Percentiles rank a stretch among this genome's conserved stretches.
Evolutionary conservation across 2,888 invertebrate genomes (phyloP).

Genomic region (Glyphotaelius pellucidus): DNA sequence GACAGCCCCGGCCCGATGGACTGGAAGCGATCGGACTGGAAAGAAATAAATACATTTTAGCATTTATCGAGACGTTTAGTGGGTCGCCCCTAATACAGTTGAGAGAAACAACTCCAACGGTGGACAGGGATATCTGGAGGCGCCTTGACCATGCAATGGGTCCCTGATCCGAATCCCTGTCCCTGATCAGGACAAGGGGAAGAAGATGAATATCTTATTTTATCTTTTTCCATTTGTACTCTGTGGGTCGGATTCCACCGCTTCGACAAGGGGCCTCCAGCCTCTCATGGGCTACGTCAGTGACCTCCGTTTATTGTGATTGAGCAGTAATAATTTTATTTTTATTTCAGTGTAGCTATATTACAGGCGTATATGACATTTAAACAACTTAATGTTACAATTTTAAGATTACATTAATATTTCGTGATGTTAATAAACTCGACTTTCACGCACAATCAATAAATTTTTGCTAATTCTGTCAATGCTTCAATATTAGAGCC

Average conservation of each 20-base stretch:
- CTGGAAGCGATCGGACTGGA: constrained; percentile 77
- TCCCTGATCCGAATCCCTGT: no score
- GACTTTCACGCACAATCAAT: no score
- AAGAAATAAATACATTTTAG: constrained; percentile 42
- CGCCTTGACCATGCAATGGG: no score
- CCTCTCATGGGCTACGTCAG: background rate
- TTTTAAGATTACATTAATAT: no score
- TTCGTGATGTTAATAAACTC: no score
- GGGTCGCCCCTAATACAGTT: no score
- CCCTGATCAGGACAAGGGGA: no score
- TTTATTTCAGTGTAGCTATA: background rate
- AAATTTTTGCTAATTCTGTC: no score
- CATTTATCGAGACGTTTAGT: background rate
- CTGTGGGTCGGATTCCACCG: background rate
- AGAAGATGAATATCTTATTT: background rate
- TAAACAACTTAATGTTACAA: no score
- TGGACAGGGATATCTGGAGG: no score
- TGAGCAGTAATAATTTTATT: background rate
- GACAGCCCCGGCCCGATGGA: constrained; percentile 78
- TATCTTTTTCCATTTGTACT: background rate
- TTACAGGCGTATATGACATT: background rate
- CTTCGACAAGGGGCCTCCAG: background rate
- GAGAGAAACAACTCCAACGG: no score
- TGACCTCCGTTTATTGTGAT: background rate
- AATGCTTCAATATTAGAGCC: no score